Conservation (phyloP, 2,888 invertebrate genomes). For the Seira musarum region DNA sequence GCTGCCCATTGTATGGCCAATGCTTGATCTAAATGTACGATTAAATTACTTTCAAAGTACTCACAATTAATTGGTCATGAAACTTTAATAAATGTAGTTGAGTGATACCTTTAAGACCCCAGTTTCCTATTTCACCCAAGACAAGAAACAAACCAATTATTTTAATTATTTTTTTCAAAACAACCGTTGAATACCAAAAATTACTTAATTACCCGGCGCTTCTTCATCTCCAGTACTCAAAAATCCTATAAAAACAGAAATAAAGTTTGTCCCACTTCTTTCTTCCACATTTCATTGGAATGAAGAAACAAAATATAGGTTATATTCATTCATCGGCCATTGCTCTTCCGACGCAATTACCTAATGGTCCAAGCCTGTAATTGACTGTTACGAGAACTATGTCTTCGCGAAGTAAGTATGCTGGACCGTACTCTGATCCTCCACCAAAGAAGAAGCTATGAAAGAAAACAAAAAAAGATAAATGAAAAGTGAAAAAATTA, state of each 20-base stretch:
- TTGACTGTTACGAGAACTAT: conserved; percentile 52
- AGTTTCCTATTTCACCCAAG: not conserved
- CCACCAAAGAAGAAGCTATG: conserved; percentile 31
- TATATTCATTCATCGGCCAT: not conserved
- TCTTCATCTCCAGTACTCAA: conserved; percentile 47
- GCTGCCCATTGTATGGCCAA: conserved; percentile 48
- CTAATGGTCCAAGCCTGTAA: conserved; percentile 48
- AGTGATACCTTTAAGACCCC: not conserved
- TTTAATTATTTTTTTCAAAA: conserved; percentile 8
- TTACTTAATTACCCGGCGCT: conserved; percentile 56
- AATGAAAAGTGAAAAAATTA: not conserved
- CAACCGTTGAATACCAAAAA: not conserved
- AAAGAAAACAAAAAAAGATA: not conserved
- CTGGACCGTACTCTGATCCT: conserved; percentile 51
- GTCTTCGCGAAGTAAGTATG: conserved; percentile 45
- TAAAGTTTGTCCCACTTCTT: not conserved
- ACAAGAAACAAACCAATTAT: not conserved
- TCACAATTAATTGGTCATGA: not conserved
- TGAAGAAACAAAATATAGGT: not conserved
- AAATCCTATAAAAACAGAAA: conserved; percentile 32
- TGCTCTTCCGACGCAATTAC: conserved; percentile 5
- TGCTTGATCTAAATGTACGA: conserved; percentile 39
- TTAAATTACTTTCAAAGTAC: not conserved
- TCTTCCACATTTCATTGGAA: too few species aligned
- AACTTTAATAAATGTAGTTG: conserved; percentile 20